Conservation (phyloP, 2,113 vertebrate species). For the Crotalus helleri region DNA sequence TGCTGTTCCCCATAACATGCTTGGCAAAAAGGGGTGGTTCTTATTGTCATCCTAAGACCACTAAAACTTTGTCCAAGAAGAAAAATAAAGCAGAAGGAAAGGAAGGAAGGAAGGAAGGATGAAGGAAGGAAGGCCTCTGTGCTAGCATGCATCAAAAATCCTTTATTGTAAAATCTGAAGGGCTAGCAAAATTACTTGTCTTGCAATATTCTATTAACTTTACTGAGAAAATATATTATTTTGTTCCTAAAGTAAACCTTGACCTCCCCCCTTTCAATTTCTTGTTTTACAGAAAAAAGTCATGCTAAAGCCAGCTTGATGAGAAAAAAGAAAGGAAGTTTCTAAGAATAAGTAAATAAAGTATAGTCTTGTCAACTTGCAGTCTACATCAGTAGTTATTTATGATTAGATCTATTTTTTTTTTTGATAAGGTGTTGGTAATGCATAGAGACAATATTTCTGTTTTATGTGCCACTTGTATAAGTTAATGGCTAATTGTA, state of each 20-base stretch:
- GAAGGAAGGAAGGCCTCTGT: neutral
- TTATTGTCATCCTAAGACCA: neutral
- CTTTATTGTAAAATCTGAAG: neutral
- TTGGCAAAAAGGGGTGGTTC: neutral
- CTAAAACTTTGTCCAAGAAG: neutral
- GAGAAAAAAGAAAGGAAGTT: slow-evolving; percentile 17
- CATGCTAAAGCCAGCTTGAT: slow-evolving; percentile 1
- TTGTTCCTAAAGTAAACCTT: neutral
- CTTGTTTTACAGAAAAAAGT: neutral
- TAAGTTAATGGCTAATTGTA: slow-evolving; percentile 41
- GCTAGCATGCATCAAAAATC: neutral
- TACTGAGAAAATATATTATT: neutral
- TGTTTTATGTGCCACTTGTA: slow-evolving; percentile 53
- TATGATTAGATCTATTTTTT: slow-evolving; percentile 22
- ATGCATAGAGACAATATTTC: slow-evolving; percentile 49
- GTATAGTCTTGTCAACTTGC: slow-evolving; percentile 19
- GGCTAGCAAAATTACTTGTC: neutral
- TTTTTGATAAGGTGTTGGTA: slow-evolving; percentile 47
- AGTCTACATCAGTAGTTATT: slow-evolving; percentile 4
- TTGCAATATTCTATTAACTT: neutral
- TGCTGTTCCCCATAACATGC: neutral
- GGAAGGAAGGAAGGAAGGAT: neutral
- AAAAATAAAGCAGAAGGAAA: neutral
- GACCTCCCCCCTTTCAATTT: neutral
- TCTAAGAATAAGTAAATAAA: slow-evolving; percentile 21